Conservation (phyloP, 2,797 vertebrate species). For the Chaetodon trifasciatus region DNA sequence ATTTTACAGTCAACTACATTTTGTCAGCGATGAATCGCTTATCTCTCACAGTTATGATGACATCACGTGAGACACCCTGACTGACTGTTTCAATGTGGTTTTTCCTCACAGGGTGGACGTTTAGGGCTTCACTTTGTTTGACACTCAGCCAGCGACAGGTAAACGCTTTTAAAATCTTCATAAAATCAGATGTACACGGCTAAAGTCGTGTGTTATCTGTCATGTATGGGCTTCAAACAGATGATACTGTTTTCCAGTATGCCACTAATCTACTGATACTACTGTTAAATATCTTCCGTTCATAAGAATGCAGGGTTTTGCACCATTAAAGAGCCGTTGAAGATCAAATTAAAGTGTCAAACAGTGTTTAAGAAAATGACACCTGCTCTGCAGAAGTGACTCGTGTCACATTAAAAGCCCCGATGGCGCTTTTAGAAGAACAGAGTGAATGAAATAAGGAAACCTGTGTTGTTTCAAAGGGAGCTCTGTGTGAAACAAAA, state of each 20-base stretch:
- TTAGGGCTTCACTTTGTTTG: slow-evolving; percentile 60
- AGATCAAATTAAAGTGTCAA: neutral
- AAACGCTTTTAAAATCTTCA: slow-evolving; percentile 29
- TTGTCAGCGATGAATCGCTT: slow-evolving; percentile 33
- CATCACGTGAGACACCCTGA: slow-evolving; percentile 9
- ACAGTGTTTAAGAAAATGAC: neutral
- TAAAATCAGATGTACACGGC: neutral
- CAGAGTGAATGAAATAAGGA: slow-evolving; percentile 9
- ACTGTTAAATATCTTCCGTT: neutral
- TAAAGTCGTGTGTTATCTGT: neutral
- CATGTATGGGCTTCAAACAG: neutral
- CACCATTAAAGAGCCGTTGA: neutral
- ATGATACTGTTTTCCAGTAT: neutral
- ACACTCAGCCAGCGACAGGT: slow-evolving; percentile 75
- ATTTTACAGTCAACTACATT: slow-evolving; percentile 59
- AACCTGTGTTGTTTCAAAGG: slow-evolving; percentile 29
- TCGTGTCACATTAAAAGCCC: neutral
- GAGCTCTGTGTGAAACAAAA: neutral
- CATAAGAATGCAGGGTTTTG: neutral
- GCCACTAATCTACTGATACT: neutral
- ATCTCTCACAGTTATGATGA: slow-evolving; percentile 29
- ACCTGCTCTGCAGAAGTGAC: neutral
- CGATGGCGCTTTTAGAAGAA: neutral
- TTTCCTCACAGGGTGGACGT: slow-evolving; percentile 59
- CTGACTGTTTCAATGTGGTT: slow-evolving; percentile 35